Conservation (phyloP, 2,797 vertebrate genomes). For the Cossypha dichroa region DNA sequence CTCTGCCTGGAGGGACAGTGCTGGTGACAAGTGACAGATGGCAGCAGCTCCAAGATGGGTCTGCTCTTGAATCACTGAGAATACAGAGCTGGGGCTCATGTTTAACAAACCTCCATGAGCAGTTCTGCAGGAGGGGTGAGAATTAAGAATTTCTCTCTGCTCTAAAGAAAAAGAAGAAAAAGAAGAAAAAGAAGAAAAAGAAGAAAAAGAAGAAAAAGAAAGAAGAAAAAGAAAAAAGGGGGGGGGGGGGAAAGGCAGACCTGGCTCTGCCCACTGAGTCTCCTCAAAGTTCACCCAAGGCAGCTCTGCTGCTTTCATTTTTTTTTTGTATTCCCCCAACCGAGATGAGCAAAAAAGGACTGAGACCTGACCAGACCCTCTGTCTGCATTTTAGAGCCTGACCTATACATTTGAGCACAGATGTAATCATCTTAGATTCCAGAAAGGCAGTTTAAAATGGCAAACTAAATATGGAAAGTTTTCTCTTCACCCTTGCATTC, state of each 20-base stretch:
- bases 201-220: too few species aligned
- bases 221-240: fast-evolving
- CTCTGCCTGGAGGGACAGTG: neutral
- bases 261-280: neutral
- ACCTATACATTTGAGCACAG: neutral
- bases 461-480: neutral
- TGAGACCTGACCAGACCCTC: neutral
- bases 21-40: conserved; percentile 13
- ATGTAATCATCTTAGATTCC: neutral
- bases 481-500: neutral
- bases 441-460: neutral
- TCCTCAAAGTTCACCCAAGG: neutral
- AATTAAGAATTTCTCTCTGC: neutral
- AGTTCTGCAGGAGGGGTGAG: neutral
- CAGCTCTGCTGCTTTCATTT: fast-evolving
- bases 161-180: neutral
- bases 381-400: neutral
- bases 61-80: neutral
- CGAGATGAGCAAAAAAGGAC: neutral
- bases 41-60: neutral
- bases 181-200: fast-evolving
- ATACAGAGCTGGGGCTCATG: neutral
- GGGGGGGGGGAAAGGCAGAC: neutral
- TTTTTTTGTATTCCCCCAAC: neutral
- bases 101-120: neutral